Percentiles rank a stretch among this genome's conserved stretches.
These are phyloP conservation scores for Crocallis elinguaria DNA, from an alignment of 2,888 invertebrate genomes.

Conservation along the genomic window DNA sequence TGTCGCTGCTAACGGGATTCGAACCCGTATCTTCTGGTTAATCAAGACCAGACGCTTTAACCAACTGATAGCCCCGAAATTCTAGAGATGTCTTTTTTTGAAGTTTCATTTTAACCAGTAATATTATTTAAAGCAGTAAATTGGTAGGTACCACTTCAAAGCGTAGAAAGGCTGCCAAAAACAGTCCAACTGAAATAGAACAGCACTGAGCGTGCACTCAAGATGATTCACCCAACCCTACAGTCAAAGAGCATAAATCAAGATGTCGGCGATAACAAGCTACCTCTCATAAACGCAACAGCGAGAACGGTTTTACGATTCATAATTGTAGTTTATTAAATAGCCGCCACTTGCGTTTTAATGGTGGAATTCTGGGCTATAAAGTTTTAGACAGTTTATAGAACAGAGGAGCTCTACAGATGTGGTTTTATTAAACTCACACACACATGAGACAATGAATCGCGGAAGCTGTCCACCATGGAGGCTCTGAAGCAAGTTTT, in stretches of 20 bases:
- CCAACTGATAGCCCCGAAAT: no score
- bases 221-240: slow-evolving; percentile 16
- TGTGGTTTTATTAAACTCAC: not conserved
- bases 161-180: no score
- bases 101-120: no score
- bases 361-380: slow-evolving; percentile 61
- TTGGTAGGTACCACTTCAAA: no score
- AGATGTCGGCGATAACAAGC: slow-evolving; percentile 80
- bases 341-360: slow-evolving; percentile 74
- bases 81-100: no score
- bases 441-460: no score
- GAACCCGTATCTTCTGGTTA: no score
- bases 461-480: no score
- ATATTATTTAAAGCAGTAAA: no score
- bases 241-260: slow-evolving; percentile 73
- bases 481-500: no score
- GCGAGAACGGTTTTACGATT: slow-evolving; percentile 81
- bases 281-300: slow-evolving; percentile 76
- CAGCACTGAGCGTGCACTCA: not conserved
- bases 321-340: slow-evolving; percentile 84
- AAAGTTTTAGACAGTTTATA: slow-evolving; percentile 16
- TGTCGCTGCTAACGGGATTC: no score
- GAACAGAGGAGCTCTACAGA: slow-evolving; percentile 10
- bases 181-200: not conserved
- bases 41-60: no score